phyloP scores from a whole-genome alignment of 2,888 invertebrate species.

The Apodemia duryi region DNA sequence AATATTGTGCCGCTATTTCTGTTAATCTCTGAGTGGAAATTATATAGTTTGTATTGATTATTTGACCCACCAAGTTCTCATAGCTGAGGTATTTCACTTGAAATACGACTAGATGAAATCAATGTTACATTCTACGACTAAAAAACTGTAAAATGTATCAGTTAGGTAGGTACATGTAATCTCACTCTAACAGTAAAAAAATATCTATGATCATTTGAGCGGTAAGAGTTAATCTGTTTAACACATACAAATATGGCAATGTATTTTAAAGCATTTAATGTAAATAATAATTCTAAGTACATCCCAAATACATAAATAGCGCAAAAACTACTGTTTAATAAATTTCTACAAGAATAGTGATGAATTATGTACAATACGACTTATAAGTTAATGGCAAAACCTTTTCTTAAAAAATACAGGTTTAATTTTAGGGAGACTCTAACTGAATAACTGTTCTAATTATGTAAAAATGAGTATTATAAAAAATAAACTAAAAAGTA shows the following conservation, averaged over 20 bases:
- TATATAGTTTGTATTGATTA: too few relatives aligned
- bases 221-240: background rate
- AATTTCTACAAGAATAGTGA: background rate
- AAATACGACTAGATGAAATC: background rate
- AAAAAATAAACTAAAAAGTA: too few relatives aligned
- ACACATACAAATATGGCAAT: slow-evolving; percentile 5
- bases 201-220: background rate
- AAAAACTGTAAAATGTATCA: background rate
- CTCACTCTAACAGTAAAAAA: background rate
- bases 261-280: background rate
- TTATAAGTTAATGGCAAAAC: background rate
- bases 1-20: too few relatives aligned
- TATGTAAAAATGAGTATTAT: too few relatives aligned
- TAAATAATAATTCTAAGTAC: slow-evolving; percentile 5
- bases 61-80: background rate
- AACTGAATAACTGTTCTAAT: too few relatives aligned
- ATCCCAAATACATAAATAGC: background rate
- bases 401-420: background rate
- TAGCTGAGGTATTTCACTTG: background rate
- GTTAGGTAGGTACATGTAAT: background rate
- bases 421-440: too few relatives aligned
- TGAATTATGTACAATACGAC: background rate
- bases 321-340: background rate
- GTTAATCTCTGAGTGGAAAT: too few relatives aligned
- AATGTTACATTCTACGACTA: background rate